Conservation (phyloP, 2,797 vertebrate genomes). For the Coregonus suidteri region DNA sequence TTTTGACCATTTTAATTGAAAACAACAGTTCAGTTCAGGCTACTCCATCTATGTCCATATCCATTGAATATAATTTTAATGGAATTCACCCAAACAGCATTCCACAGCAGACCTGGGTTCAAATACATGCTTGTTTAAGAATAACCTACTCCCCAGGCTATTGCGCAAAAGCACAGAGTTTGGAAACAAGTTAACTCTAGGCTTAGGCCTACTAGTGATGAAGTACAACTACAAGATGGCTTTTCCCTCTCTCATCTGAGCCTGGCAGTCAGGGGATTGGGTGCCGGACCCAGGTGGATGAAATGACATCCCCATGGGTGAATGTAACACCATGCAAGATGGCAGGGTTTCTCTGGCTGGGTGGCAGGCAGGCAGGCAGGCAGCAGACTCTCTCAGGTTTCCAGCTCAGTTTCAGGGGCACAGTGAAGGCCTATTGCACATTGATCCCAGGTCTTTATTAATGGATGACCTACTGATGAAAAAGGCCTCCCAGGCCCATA, state of each 20-base stretch:
- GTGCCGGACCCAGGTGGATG: conserved; percentile 13
- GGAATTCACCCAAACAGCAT: no score
- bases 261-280: not conserved
- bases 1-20: no score
- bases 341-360: conserved; percentile 33
- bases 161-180: no score
- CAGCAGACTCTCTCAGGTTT: conserved; percentile 62
- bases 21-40: no score
- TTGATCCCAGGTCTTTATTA: conserved; percentile 73
- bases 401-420: conserved; percentile 65
- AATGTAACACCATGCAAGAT: conserved; percentile 20
- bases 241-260: not conserved
- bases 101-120: no score
- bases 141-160: no score
- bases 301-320: conserved; percentile 34
- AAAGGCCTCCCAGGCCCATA: conserved; percentile 26
- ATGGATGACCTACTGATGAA: conserved; percentile 74
- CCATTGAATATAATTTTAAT: no score
- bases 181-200: no score
- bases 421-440: conserved; percentile 39
- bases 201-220: not conserved
- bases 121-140: no score
- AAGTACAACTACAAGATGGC: not conserved
- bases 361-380: conserved; percentile 36
- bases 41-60: no score